Conservation (phyloP, 2,113 vertebrate species). For the Periophthalmodon schlosseri region DNA sequence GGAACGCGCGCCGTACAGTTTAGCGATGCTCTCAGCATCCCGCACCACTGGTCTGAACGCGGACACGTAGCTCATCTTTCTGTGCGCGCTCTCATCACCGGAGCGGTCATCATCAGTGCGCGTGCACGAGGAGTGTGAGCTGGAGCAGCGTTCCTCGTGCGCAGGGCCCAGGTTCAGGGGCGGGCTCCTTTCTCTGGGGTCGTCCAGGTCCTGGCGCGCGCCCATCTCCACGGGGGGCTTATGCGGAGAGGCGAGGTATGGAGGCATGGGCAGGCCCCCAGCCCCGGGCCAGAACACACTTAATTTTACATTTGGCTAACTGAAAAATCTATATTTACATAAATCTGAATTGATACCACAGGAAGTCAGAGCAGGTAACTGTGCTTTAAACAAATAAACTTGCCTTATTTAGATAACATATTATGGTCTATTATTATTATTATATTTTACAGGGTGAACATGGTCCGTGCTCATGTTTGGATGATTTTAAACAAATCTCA, state of each 20-base stretch:
- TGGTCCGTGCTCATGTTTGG: too few relatives aligned
- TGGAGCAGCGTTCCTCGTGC: constrained; percentile 78
- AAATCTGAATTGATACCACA: too few relatives aligned
- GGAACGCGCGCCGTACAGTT: constrained; percentile 83
- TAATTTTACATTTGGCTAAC: too few relatives aligned
- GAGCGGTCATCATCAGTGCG: constrained; percentile 82
- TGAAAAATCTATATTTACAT: too few relatives aligned
- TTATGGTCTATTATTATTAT: too few relatives aligned
- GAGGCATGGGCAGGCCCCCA: constrained; percentile 83
- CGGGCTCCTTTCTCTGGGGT: constrained; percentile 75
- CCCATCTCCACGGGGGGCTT: constrained; percentile 80
- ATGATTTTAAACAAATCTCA: too few relatives aligned
- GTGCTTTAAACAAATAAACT: too few relatives aligned
- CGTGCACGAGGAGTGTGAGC: constrained; percentile 76
- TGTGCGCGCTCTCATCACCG: constrained; percentile 80
- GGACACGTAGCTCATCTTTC: constrained; percentile 90
- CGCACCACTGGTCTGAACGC: constrained; percentile 94
- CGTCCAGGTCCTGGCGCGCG: constrained; percentile 75
- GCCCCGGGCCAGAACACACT: constrained; percentile 93
- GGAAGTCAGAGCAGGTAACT: too few relatives aligned
- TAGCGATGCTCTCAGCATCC: constrained; percentile 92
- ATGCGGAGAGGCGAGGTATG: constrained; percentile 82
- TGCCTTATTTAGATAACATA: too few relatives aligned
- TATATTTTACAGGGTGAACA: too few relatives aligned
- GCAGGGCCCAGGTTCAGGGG: constrained; percentile 47